phyloP scores from a whole-genome alignment of 2,113 vertebrate species.

The Chinchilla lanigera region DNA sequence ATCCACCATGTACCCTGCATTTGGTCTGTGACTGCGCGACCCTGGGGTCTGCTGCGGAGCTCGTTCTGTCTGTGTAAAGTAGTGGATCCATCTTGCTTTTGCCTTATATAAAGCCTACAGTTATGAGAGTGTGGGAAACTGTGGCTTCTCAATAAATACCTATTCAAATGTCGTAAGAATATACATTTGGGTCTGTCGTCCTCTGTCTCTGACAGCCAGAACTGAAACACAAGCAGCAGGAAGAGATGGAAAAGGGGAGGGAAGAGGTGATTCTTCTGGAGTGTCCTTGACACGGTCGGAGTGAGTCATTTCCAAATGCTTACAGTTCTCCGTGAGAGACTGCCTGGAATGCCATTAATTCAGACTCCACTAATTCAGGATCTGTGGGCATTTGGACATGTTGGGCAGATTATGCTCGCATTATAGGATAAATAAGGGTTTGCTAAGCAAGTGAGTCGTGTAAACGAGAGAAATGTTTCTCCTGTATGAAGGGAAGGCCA shows the following conservation, averaged over 20 bases:
- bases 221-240: constrained; percentile 71
- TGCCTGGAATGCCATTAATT: constrained; percentile 63
- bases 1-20: constrained; percentile 95
- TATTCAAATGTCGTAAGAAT: constrained; percentile 88
- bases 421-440: constrained; percentile 83
- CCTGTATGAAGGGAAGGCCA: constrained; percentile 80
- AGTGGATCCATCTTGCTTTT: constrained; percentile 92
- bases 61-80: constrained; percentile 92
- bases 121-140: constrained; percentile 97
- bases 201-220: constrained; percentile 79
- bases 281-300: neutral
- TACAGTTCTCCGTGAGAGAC: neutral
- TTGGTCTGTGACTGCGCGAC: constrained; percentile 92
- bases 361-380: constrained; percentile 68
- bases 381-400: constrained; percentile 77
- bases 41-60: constrained; percentile 87
- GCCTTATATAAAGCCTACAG: constrained; percentile 95
- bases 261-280: neutral
- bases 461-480: constrained; percentile 82
- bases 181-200: constrained; percentile 82
- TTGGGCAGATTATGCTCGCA: constrained; percentile 77
- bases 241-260: neutral
- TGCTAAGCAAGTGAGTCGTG: constrained; percentile 80
- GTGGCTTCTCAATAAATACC: constrained; percentile 94
- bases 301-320: neutral